Conservation (phyloP, 2,113 vertebrate species). For the Gasterosteus nipponicus region DNA sequence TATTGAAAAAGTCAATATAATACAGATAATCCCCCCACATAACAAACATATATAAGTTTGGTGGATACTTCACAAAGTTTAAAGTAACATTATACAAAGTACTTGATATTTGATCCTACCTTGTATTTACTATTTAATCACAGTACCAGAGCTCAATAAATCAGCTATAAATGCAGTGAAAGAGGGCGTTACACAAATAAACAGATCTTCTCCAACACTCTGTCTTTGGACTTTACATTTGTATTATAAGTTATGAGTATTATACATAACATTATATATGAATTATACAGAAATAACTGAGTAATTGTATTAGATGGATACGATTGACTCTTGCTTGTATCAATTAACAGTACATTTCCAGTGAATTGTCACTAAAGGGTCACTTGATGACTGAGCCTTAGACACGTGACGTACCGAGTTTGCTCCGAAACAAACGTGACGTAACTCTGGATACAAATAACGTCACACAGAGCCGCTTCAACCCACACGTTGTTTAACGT, state of each 20-base stretch:
- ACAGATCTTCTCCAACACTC: background rate
- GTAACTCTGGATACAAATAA: too few species aligned
- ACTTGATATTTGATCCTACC: background rate
- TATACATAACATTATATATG: too few species aligned
- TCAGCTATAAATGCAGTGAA: background rate
- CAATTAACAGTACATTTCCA: background rate
- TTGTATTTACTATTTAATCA: background rate
- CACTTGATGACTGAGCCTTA: too few species aligned
- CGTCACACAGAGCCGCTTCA: background rate
- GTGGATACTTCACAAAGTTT: background rate
- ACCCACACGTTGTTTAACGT: background rate
- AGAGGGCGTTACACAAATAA: background rate
- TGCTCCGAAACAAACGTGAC: background rate
- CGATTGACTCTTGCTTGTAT: background rate
- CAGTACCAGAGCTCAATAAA: background rate
- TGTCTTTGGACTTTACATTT: background rate
- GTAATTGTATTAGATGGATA: too few species aligned
- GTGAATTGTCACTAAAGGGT: background rate
- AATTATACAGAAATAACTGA: too few species aligned
- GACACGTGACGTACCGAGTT: too few species aligned
- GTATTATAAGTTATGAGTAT: too few species aligned
- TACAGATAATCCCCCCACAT: background rate
- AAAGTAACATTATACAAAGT: background rate
- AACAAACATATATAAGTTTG: background rate
- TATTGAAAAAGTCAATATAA: background rate